Base-by-base conservation (phyloP, 2,797 vertebrate genomes). In the Steatocranus sp. region DNA sequence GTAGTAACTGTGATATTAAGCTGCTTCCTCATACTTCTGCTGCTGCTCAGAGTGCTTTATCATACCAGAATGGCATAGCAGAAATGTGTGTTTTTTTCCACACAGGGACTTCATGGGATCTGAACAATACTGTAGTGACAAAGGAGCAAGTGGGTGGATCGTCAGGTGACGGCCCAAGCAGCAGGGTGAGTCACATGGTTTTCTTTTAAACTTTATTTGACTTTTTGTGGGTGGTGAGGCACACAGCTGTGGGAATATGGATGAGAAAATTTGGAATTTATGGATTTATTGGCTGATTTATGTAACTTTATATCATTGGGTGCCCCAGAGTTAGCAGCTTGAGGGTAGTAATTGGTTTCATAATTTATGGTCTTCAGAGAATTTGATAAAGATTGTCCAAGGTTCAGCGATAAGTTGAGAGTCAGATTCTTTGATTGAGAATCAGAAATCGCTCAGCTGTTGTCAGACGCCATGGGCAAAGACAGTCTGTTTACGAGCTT, bases 181-280 rank as follows among this genome's bases (percentile, higher is more conserved):
- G 82, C 83, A 82, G 46, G 83, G 95, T 96, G 83, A 94, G 95
- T 94, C 85, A 48, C 68, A 53, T 79, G 61, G 41, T 83, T 80
- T 68, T 68, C 27, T 81, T 80, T 76, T 70, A 43, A 34, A 11
- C 38, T 50, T 75, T 23, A 12, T 82, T 74, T 56, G 11, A 14
- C n/a, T 9, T 36, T 9, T 51, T 51, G 73, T 25, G 15, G 11
- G 10, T 1, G 9, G 34, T 27, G 58, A 81, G 53, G n/a, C 73
- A 23, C 70, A 23, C 50, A 79, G 75, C 49, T 20, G 54, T 80
- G 34, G 49, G 56, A 88, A 23, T 50, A 43, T 75, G 76, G 58
- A 23, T 70, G 83, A 74, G 38, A 25, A 50, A 46, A 76, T 30
- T 3, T 49, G 51, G 11, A n/a, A 32, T 68, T 70, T 30, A 10